Conservation (phyloP, 2,113 vertebrate species). For the Silurus glanis region DNA sequence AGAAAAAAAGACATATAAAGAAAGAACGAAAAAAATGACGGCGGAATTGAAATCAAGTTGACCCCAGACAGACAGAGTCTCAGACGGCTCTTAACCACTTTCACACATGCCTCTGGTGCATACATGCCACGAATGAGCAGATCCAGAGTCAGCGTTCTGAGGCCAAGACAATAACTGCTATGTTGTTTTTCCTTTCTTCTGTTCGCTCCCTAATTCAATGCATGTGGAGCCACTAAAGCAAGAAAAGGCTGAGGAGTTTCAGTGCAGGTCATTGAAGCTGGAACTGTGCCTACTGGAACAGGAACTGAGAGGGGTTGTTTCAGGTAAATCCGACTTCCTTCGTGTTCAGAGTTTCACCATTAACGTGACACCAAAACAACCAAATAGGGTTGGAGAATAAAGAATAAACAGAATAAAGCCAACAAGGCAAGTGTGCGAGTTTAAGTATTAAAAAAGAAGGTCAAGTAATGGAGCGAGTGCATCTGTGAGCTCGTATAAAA, state of each 20-base stretch:
- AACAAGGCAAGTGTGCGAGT: neutral
- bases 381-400: neutral
- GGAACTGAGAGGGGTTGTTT: constrained; percentile 32
- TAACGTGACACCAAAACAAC: neutral
- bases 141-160: constrained; percentile 39
- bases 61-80: constrained; percentile 47
- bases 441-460: neutral
- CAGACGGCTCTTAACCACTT: constrained; percentile 45
- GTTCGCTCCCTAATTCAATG: constrained; percentile 45
- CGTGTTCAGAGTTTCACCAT: too few species aligned
- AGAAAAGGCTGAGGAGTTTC: constrained; percentile 18
- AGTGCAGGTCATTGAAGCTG: neutral
- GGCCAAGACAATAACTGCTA: constrained; percentile 46
- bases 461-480: constrained; percentile 13
- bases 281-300: constrained; percentile 23
- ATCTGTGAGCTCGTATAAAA: constrained; percentile 26
- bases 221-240: constrained; percentile 37
- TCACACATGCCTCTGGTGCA: constrained; percentile 19
- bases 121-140: constrained; percentile 36
- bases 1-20: constrained; percentile 11
- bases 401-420: neutral
- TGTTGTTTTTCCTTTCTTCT: constrained; percentile 31
- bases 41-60: constrained; percentile 48
- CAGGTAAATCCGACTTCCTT: constrained; percentile 31
- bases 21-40: neutral